Conservation (phyloP, 2,113 vertebrate genomes). For the Abramis brama region DNA sequence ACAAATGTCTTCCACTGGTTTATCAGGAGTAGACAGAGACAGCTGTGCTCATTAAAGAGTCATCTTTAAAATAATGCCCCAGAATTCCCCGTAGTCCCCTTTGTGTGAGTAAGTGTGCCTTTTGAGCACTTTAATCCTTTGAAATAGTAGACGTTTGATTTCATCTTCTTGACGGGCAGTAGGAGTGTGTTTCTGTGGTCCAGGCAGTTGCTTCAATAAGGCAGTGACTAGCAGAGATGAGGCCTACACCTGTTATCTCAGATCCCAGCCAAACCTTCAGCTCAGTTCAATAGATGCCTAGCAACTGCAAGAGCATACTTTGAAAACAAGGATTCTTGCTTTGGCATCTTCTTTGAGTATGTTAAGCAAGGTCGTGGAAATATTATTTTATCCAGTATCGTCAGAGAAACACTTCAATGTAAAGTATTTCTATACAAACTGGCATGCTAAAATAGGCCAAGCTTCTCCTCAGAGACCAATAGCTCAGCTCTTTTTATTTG, state of each 20-base stretch:
- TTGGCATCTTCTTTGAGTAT: not conserved
- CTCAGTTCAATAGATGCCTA: slow-evolving; percentile 1
- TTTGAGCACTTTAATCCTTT: slow-evolving; percentile 35
- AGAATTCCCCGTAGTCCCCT: slow-evolving; percentile 1
- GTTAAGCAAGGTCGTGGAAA: not conserved
- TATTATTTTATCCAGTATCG: not conserved
- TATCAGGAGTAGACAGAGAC: slow-evolving; percentile 21
- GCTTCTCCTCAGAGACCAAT: not conserved
- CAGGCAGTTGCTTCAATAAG: slow-evolving; percentile 22
- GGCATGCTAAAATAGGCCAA: not conserved
- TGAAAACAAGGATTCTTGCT: not conserved
- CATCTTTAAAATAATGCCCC: slow-evolving; percentile 36
- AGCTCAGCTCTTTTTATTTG: not conserved
- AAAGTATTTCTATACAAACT: not conserved
- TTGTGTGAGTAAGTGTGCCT: slow-evolving; percentile 42
- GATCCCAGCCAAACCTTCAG: not conserved
- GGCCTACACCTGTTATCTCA: slow-evolving; percentile 33
- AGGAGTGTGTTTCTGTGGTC: slow-evolving; percentile 25
- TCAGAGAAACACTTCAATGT: not conserved
- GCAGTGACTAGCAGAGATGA: slow-evolving; percentile 12
- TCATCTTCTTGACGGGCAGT: slow-evolving; percentile 10
- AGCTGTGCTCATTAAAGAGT: slow-evolving; percentile 38
- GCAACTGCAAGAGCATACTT: not conserved
- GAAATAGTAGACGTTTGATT: slow-evolving; percentile 37
- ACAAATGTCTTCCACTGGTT: slow-evolving; percentile 39